Percentiles rank a stretch among this genome's conserved stretches.
Evolutionary conservation across 1,140 invertebrate species (phyloP).

Genomic region (Coenobita brevimanus): DNA sequence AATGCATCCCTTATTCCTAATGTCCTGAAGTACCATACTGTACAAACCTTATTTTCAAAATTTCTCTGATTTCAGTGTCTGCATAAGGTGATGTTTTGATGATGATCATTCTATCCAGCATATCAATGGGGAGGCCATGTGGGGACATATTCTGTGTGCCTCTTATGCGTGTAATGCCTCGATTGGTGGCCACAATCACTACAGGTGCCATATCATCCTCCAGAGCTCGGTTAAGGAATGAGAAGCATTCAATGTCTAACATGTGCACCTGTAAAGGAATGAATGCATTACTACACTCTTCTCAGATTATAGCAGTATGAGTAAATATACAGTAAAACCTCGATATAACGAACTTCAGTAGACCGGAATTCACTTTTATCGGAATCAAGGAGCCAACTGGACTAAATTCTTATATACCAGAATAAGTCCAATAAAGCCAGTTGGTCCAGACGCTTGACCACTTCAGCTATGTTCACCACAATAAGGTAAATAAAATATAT

Average conservation of each 20-base stretch:
- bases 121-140: conserved; percentile 97
- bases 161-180: conserved; percentile 94
- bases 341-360: too few species aligned
- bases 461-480: too few species aligned
- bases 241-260: conserved; percentile 99
- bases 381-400: too few species aligned
- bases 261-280: conserved; percentile 88
- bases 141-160: conserved; percentile 95
- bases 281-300: too few species aligned
- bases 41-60: conserved; percentile 87
- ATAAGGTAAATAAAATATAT: too few species aligned
- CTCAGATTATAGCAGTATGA: neutral
- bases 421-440: neutral
- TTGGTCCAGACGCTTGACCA: neutral
- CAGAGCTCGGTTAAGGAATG: conserved; percentile 95
- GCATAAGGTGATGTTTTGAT: conserved; percentile 92
- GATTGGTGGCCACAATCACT: conserved; percentile 99
- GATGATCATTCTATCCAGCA: conserved; percentile 96
- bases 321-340: too few species aligned
- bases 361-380: too few species aligned
- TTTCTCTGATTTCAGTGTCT: conserved; percentile 92
- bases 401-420: too few species aligned
- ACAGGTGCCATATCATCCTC: conserved; percentile 98
- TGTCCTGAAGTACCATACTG: too few species aligned
- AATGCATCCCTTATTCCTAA: too few species aligned